Evolutionary conservation across 2,888 invertebrate species (phyloP).

Genomic region (Antheraea assamensis): DNA sequence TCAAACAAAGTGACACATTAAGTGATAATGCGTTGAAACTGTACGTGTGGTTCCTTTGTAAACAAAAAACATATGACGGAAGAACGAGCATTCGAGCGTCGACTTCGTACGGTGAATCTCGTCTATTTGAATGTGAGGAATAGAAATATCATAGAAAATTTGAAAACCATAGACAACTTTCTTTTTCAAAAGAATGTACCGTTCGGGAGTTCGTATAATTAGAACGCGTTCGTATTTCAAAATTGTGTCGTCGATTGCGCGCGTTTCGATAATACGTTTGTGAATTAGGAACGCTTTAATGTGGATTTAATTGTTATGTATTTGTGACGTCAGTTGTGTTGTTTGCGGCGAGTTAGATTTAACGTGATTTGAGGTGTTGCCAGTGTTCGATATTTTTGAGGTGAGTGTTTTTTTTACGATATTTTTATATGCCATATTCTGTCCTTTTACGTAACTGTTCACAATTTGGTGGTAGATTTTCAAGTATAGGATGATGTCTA

Average conservation of each 20-base stretch:
- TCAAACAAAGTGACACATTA: constrained; percentile 9
- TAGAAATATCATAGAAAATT: not conserved
- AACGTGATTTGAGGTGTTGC: not conserved
- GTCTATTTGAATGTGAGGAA: not conserved
- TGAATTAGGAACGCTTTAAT: constrained; percentile 18
- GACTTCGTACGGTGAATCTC: constrained; percentile 4
- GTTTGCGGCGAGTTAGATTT: not conserved
- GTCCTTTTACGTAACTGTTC: not conserved
- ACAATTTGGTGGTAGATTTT: no score
- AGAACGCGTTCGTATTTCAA: not conserved
- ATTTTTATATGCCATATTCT: not conserved
- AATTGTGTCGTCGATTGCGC: constrained; percentile 1
- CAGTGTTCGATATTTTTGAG: not conserved
- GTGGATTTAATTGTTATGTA: constrained; percentile 8
- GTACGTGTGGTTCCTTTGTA: constrained; percentile 32
- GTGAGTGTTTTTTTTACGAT: not conserved
- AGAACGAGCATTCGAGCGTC: constrained; percentile 4
- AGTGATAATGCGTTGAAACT: constrained; percentile 19
- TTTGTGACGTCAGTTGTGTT: constrained; percentile 3
- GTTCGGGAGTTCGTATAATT: not conserved
- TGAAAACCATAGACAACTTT: not conserved
- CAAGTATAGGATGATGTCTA: no score
- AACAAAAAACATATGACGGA: constrained; percentile 51
- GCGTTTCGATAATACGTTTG: constrained; percentile 13
- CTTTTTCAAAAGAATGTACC: not conserved